Evolutionary conservation across 2,888 invertebrate species (phyloP), one percentile per base, ranked within the genome.

Genomic region (Myopa tessellatipennis): DNA sequence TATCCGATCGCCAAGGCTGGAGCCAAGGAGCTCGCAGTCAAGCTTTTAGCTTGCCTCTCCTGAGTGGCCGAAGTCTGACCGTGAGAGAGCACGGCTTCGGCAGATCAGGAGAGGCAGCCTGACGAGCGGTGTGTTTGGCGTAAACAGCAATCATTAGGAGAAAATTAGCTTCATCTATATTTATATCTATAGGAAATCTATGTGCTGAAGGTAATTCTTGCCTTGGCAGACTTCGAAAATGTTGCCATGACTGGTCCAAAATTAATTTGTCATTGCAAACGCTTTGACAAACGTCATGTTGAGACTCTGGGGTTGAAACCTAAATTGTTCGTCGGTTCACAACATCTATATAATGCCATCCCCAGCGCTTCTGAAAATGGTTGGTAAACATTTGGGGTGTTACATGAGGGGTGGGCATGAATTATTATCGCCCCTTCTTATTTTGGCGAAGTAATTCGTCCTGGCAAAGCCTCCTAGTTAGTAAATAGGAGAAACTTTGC

Each of bases 201-300:
- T 18, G 26, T 6, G 10, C 45, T 40, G 6, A 52, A 26, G 70
- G n/a, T 12, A 40, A 45, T 12, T 70, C 70, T 26, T 55, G 70
- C 18, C 52, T 70, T 50, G 50, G 70, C 70, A 70, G 45, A 45
- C 70, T 70, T 71, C 26, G 58, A 55, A 55, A 52, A 61, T 61
- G n/a, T 60, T 61, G 61, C 61, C 73, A 73, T 16, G 73, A 60
- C 61, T 61, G 61, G 16, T 61, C 63, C 34, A 36, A 14, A 6
- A 61, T 36, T 38, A 73, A 45, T 34, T n/a, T n/a, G 26, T 61
- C 73, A 4, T 26, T 58, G 36, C 34, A 55, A 36, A 55, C 34
- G 16, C 38, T 55, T 73, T 61, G 61, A 14, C 40, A 16, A 73
- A 14, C 58, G 3, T 52, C 16, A 45, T 16, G 12, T 26, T 4